Base-by-base conservation (phyloP, 2,888 invertebrate genomes). In the Saturnia japonica region DNA sequence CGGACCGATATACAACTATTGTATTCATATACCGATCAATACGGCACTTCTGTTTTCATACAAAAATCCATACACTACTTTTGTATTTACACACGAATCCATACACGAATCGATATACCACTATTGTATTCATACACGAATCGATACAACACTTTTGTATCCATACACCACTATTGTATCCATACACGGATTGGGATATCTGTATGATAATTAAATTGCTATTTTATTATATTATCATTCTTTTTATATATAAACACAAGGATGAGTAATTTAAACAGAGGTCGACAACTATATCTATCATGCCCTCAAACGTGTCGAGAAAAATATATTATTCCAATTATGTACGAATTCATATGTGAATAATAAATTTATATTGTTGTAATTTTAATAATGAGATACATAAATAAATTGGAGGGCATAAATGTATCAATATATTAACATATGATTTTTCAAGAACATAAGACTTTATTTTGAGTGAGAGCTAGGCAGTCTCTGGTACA, bases 211-310 rank as follows among this genome's bases (percentile, higher is more conserved):
- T 25, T 69, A 62, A 57, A 47, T 64, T 14, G 42, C 28, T 62
- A 64, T n/a, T 43, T 28, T 47, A 64, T 64, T 64, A 51, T 51
- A 51, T 19, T 19, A 14, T 54, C 1, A 69, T 51, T 54, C 57
- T 60, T 60, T 28, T 60, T 14, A 12, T 28, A n/a, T 16, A 22
- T 66, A 28, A 67, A 47, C 45, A 62, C 64, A 47, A 60, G 62
- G 47, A 69, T 69, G 51, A 69, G 45, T 14, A 64, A 28, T 34
- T 8, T 69, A 28, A n/a, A 34, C 34, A 40, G 62, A 69, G 69
- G 69, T 69, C 69, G 40, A 64, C 69, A 51, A 66, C 69, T 69
- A 69, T 51, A 57, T 69, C 43, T 40, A 64, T 69, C 69, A 66
- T 51, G 64, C 69, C 64, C 69, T 69, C 69, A 51, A 40, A 60